phyloP scores from a whole-genome alignment of 2,113 vertebrate genomes.

The Gallinago media region DNA sequence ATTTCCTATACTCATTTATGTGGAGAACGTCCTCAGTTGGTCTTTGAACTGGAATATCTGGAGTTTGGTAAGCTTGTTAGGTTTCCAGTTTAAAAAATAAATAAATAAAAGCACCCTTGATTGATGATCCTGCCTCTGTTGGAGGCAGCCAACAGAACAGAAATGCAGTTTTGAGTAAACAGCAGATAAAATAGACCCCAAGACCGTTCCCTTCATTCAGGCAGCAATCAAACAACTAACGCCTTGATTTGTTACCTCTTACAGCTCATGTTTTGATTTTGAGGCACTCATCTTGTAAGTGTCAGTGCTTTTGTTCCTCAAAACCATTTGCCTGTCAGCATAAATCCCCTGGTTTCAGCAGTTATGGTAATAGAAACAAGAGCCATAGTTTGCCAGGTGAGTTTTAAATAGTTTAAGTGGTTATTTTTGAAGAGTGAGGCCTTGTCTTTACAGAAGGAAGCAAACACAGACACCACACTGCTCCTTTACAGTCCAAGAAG shows the following conservation, averaged over 20 bases:
- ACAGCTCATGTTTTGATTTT: background rate
- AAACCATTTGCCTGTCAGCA: background rate
- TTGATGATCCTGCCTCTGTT: background rate
- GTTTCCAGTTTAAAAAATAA: background rate
- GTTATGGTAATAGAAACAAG: background rate
- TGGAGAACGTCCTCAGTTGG: background rate
- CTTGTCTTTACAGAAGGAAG: background rate
- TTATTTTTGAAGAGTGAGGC: background rate
- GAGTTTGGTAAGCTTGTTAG: background rate
- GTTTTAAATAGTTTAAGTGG: background rate
- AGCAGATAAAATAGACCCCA: background rate
- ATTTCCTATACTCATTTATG: background rate
- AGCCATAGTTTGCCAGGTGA: background rate
- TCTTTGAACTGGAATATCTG: background rate
- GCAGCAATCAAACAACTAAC: background rate
- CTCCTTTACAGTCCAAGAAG: background rate
- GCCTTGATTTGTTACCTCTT: background rate
- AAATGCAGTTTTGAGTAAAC: background rate
- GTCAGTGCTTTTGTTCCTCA: background rate
- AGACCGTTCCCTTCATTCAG: background rate
- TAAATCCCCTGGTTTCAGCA: background rate
- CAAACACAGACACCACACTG: background rate
- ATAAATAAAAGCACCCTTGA: background rate
- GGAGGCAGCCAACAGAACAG: background rate
- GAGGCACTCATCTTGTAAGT: background rate